Percentiles rank a stretch among this genome's conserved stretches.
Conservation (phyloP, 2,113 vertebrate genomes). For the Columbina picui region DNA sequence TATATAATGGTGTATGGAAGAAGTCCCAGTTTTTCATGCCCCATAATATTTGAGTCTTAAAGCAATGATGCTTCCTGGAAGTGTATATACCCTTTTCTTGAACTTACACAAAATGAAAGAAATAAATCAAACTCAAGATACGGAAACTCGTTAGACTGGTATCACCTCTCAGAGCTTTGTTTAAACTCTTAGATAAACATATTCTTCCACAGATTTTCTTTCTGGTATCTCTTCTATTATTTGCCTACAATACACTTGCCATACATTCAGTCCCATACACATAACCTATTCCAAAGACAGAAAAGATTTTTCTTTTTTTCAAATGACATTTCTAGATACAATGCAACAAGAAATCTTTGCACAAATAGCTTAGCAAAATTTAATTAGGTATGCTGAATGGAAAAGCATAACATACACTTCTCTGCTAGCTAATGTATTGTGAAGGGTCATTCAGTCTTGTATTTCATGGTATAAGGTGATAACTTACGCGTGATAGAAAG, state of each 20-base stretch:
- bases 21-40: background rate
- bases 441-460: background rate
- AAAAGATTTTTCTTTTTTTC: background rate
- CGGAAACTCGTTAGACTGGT: background rate
- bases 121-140: conserved; percentile 7
- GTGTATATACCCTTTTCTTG: background rate
- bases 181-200: background rate
- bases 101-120: background rate
- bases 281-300: background rate
- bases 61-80: background rate
- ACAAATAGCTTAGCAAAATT: background rate
- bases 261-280: background rate
- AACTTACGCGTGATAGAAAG: background rate
- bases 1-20: background rate
- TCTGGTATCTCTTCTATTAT: background rate
- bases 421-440: background rate
- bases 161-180: background rate
- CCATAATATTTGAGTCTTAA: background rate
- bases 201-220: background rate
- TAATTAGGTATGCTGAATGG: conserved; percentile 24
- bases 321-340: background rate
- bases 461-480: background rate
- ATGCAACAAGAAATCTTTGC: background rate
- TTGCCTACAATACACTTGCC: background rate
- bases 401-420: background rate